Base-by-base conservation (phyloP, 2,888 invertebrate species). In the Deilephila elpenor region DNA sequence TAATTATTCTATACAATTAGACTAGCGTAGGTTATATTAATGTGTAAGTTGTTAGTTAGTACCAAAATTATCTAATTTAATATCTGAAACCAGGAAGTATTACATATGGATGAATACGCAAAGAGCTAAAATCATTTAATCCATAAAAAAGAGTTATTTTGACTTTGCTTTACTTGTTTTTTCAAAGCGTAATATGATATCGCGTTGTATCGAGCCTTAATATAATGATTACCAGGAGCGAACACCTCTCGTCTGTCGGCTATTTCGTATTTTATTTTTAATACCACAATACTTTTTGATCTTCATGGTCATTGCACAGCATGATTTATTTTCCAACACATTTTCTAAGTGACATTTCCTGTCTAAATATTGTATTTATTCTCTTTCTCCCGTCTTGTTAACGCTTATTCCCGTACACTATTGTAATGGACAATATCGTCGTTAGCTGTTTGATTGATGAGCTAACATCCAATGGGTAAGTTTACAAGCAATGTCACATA, bases 391-490 rank as follows among this genome's bases (percentile, higher is more conserved):
- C 92, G 87, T 90, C 86, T 91, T 91, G 79, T 90, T 91, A 84
- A 88, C 89, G 93, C 92, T 93, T 93, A 86, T 89, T 87, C 92
- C 91, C 88, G 86, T 91, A 88, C 90, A 87, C 85, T 91, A 86
- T 87, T 89, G 82, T 91, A 85, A 84, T 85, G 93, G 93, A 92
- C 83, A 84, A 86, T 83, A 88, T 84, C 83, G 83, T 89, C 84
- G 88, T 86, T 93, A 97, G 97, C 97, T 97, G 97, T 97, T 96
- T 97, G 95, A 96, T 97, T 95, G 97, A 97, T 95, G 97, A 97
- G 96, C 95, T 97, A 95, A 96, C 96, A 88, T 96, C 96, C 88
- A 96, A 96, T 94, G 97, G 97, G 97, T 97, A 96, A 97, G 97
- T 97, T 82, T 81, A 80, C 77, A 83, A 79, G 80, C 78, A 80